A percentile compares a stretch with the other conserved stretches of the same genome.
phyloP scores from a whole-genome alignment of 2,888 invertebrate species.

The Resseliella maxima region DNA sequence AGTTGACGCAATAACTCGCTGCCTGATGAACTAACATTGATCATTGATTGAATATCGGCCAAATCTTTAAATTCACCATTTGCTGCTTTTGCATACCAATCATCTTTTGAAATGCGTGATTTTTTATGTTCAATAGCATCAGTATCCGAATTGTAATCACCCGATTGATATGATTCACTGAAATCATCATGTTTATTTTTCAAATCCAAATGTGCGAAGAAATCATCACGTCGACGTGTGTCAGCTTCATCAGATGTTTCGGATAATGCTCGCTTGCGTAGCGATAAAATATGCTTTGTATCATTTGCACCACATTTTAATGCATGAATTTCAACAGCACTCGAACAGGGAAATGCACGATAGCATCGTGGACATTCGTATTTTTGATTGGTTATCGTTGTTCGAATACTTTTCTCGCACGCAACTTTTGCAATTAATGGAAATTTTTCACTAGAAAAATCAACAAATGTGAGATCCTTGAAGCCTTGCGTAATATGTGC shows the following conservation, averaged over 20 bases:
- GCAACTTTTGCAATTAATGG: constrained; percentile 80
- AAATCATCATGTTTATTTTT: constrained; percentile 72
- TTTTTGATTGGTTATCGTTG: constrained; percentile 71
- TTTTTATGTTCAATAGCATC: constrained; percentile 64
- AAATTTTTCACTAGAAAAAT: constrained; percentile 83
- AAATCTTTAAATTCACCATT: constrained; percentile 70
- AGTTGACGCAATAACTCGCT: constrained; percentile 74
- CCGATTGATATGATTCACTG: constrained; percentile 68
- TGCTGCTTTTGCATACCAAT: not conserved
- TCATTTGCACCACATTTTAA: constrained; percentile 67
- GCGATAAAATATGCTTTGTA: constrained; percentile 60
- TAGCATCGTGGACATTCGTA: constrained; percentile 78
- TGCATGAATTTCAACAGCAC: constrained; percentile 76
- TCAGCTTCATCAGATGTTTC: constrained; percentile 70
- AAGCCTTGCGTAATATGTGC: constrained; percentile 70
- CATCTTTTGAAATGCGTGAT: constrained; percentile 65
- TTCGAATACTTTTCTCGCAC: constrained; percentile 76
- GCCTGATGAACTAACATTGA: constrained; percentile 79
- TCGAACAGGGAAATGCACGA: constrained; percentile 77
- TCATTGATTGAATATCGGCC: constrained; percentile 87
- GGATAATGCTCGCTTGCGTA: constrained; percentile 60
- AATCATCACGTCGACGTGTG: constrained; percentile 78
- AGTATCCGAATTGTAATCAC: constrained; percentile 29
- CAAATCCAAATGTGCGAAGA: constrained; percentile 83
- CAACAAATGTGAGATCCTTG: constrained; percentile 80